phyloP scores from a whole-genome alignment of 2,797 vertebrate species.

The Anas capensis region DNA sequence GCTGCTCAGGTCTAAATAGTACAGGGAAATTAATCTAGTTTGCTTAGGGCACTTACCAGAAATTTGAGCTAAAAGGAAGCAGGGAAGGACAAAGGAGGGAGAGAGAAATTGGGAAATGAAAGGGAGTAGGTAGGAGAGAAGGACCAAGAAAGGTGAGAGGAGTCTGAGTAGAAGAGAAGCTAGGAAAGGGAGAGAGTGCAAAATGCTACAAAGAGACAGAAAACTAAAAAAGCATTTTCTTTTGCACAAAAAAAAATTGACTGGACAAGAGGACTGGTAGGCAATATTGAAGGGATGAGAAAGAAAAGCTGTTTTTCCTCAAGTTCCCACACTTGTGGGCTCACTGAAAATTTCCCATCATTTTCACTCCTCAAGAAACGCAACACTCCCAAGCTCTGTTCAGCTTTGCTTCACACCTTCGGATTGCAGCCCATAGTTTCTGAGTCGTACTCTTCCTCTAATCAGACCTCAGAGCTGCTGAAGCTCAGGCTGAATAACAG shows the following conservation, averaged over 20 bases:
- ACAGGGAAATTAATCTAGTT: background rate
- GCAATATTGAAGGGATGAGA: background rate
- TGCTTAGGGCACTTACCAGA: background rate
- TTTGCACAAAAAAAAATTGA: background rate
- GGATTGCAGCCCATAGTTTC: accelerated
- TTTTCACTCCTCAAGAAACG: background rate
- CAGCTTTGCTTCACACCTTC: background rate
- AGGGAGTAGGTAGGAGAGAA: background rate
- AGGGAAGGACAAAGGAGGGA: background rate
- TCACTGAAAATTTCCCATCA: background rate
- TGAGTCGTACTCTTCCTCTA: background rate
- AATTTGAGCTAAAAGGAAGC: conserved; percentile 23
- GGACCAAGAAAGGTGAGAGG: background rate
- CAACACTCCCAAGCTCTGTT: background rate
- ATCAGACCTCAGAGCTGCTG: accelerated
- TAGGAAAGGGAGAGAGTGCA: background rate
- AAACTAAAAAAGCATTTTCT: background rate
- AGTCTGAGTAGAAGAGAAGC: background rate
- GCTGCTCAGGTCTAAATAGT: background rate
- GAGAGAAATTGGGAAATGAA: background rate
- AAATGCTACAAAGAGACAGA: background rate
- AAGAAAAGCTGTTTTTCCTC: background rate
- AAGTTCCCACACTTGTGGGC: background rate
- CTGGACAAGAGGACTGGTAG: background rate
- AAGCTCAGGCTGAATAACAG: background rate